Evolutionary conservation across 2,113 vertebrate species (phyloP), one percentile per base, ranked within the genome.

Genomic region (Pelmatolapia mariae): DNA sequence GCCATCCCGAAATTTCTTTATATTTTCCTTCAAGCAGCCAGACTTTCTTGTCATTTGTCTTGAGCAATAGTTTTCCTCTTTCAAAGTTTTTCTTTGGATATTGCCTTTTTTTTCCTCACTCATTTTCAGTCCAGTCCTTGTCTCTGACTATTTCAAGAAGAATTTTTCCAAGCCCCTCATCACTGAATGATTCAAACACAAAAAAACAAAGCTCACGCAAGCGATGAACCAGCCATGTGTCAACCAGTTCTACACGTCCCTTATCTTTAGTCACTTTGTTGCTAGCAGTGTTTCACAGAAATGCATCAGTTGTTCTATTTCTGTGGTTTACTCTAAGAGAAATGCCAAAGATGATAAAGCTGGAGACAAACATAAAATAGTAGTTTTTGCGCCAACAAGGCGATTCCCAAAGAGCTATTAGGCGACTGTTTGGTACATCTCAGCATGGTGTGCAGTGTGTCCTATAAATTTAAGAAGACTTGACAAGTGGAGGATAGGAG

Each of bases 381-480:
- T 19, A 0, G 3, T 33, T 63, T 63, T 36, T 63, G 59, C 0
- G 1, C 5, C 29, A 63, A 19, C 4, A n/a, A 63, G 59, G 6
- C 0, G 31, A 36, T 36, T 63, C 31, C 31, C 18, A 63, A 36
- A 36, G 31, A 63, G 31, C 59, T 19, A 63, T 63, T 63, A 63
- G 18, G 10, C 1, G 6, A 63, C 18, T 36, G 2, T 36, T 66
- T 66, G 18, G 4, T n/a, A 12, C 18, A 0, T 36, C 61, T 66
- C 61, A 66, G 31, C 10, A 0, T 0, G 61, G 61, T 36, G 31
- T 66, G 61, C 31, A 66, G 31, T 36, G 18, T 63, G 61, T 36
- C 61, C 61, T 36, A 36, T 66, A 12, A 66, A 66, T 36, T n/a
- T 66, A n/a, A 63, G 59, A 36, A 63, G 1, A 66, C 31, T 66